Conservation (phyloP, 2,888 invertebrate species). For the Mythimna ferrago region DNA sequence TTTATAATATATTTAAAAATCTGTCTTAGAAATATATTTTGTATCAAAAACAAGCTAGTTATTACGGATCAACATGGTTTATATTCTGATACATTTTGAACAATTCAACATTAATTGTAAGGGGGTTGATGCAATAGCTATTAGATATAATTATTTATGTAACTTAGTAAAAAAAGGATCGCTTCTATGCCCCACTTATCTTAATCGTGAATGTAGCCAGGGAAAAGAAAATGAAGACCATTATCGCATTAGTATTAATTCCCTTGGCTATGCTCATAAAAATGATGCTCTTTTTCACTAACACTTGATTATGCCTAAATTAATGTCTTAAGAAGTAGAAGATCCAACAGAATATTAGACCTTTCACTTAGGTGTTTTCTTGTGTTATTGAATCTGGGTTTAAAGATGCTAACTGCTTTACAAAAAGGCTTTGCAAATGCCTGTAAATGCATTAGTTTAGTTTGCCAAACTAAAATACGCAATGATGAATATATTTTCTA, state of each 20-base stretch:
- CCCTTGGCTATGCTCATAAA: constrained; percentile 28
- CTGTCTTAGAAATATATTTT: constrained; percentile 32
- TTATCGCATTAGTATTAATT: constrained; percentile 12
- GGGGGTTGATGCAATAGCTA: constrained; percentile 47
- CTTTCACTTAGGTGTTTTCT: background rate
- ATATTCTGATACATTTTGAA: constrained; percentile 30
- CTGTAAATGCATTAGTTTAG: constrained; percentile 38
- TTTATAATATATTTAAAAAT: background rate
- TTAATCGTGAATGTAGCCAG: constrained; percentile 24
- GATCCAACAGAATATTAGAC: background rate
- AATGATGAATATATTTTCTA: constrained; percentile 12
- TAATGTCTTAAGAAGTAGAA: background rate
- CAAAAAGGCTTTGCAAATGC: constrained; percentile 22
- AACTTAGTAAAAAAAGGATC: constrained; percentile 22
- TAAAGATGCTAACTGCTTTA: constrained; percentile 30
- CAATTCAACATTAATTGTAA: constrained; percentile 18
- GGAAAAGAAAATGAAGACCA: constrained; percentile 4
- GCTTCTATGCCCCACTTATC: constrained; percentile 48
- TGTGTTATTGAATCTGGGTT: background rate
- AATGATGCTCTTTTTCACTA: background rate
- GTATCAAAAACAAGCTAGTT: constrained; percentile 22
- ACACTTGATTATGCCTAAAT: background rate
- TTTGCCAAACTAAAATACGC: constrained; percentile 43
- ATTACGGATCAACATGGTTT: constrained; percentile 47
- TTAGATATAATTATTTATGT: constrained; percentile 29